A percentile compares a stretch with the other conserved stretches of the same genome.
Conservation (phyloP, 2,888 invertebrate species). For the Chymomyza procnemis region DNA sequence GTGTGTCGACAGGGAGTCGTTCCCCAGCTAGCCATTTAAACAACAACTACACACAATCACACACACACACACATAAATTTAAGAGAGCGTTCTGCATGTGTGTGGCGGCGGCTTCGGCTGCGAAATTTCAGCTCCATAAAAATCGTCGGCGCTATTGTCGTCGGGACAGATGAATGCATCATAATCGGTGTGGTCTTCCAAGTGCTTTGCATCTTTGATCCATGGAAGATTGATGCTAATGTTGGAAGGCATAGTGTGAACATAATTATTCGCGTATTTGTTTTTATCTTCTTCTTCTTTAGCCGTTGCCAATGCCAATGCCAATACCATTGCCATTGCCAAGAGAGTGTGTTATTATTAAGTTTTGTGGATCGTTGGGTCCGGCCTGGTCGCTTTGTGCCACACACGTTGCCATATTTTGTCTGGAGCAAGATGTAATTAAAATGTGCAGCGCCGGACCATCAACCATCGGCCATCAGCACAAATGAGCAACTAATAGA, state of each 20-base stretch:
- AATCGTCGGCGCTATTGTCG: slow-evolving; percentile 11
- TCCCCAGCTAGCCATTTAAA: not conserved
- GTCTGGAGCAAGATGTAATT: slow-evolving; percentile 29
- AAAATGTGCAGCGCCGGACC: slow-evolving; percentile 39
- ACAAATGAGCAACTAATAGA: slow-evolving; percentile 73
- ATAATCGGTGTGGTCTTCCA: slow-evolving; percentile 62
- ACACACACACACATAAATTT: not conserved
- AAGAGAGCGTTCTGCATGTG: slow-evolving; percentile 54
- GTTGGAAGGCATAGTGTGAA: slow-evolving; percentile 73
- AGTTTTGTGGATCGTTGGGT: not conserved
- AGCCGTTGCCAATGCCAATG: slow-evolving; percentile 17
- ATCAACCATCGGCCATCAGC: slow-evolving; percentile 16
- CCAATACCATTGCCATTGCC: slow-evolving; percentile 26
- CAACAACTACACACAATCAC: not conserved
- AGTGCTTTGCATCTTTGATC: slow-evolving; percentile 76
- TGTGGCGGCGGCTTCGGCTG: slow-evolving; percentile 28
- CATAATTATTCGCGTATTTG: slow-evolving; percentile 74
- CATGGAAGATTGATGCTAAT: slow-evolving; percentile 77
- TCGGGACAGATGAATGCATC: slow-evolving; percentile 33
- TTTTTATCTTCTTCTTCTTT: slow-evolving; percentile 34
- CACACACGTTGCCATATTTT: slow-evolving; percentile 43
- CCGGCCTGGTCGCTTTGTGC: slow-evolving; percentile 12
- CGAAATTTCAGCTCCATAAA: slow-evolving; percentile 24
- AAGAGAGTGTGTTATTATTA: slow-evolving; percentile 19
- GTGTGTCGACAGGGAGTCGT: not conserved